Evolutionary conservation across 1,140 invertebrate species (phyloP).

Genomic region (Meteorus sp.): DNA sequence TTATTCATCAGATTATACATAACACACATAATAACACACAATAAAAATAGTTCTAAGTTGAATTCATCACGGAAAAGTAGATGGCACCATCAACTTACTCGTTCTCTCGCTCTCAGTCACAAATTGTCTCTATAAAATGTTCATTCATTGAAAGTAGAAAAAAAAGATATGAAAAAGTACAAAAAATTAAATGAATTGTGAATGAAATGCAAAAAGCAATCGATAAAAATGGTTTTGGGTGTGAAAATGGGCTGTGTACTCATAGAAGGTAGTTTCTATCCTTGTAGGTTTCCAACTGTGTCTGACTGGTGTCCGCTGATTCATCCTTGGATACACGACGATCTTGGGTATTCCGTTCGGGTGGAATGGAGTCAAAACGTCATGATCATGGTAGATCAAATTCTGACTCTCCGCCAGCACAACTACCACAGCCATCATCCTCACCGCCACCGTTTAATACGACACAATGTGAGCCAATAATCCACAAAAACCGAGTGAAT

Average conservation of each 20-base stretch:
- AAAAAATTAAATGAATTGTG: no score
- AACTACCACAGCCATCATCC: constrained; percentile 48
- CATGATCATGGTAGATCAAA: constrained; percentile 32
- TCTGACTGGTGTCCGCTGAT: constrained; percentile 31
- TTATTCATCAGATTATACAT: no score
- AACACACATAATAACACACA: no score
- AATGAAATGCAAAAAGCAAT: constrained; percentile 46
- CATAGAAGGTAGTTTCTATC: constrained; percentile 61
- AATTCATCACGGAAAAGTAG: no score
- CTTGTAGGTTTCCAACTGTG: constrained; percentile 52
- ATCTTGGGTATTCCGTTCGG: background rate
- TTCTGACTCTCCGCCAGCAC: constrained; percentile 42
- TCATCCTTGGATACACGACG: no score
- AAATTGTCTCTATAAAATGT: background rate
- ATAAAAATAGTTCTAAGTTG: no score
- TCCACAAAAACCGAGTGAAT: constrained; percentile 41
- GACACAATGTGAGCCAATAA: constrained; percentile 10
- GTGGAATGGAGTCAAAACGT: constrained; percentile 41
- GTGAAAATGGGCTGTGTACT: constrained; percentile 43
- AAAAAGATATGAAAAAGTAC: constrained; percentile 32
- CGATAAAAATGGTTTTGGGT: constrained; percentile 38
- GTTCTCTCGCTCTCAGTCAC: background rate
- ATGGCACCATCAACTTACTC: no score
- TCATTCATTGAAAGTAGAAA: background rate
- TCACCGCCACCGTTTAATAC: no score